Evolutionary conservation across 2,797 vertebrate genomes (phyloP), one percentile per base, ranked within the genome.

Genomic region (Euphonia xanthogaster): DNA sequence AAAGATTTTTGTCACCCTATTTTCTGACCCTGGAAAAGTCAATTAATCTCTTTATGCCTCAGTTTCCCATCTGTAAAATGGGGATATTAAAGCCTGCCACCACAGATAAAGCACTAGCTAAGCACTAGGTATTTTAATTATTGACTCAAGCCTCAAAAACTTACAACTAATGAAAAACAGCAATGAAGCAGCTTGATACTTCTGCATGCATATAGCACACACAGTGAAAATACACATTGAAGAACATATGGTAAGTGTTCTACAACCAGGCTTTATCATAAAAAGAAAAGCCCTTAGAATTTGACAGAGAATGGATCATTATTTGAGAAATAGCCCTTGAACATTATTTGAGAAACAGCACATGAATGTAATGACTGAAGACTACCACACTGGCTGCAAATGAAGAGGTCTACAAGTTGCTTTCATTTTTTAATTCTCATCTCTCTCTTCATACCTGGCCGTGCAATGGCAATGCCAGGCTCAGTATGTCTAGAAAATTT

Each of bases 31-130:
- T 74, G 39, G 68, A 67, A 28, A 88, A 92, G 6, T 30, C 48
- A 16, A 12, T 77, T 80, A 71, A 88, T 50, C n/a, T 31, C 39
- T 87, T 33, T 87, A 20, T 82, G 74, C 37, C 77, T 92, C 76
- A 85, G 61, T 77, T 87, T 87, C 74, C 88, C 61, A 80, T 85
- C 71, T 83, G 77, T 67, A 91, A 94, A 93, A 79, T 10, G 20
- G 35, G 71, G 25, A 77, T 77, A 85, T 79, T 79, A 82, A 93
- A 28, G 30, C 55, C 88, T 80, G 80, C 33, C 33, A 67, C 60
- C 27, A 84, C 0, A 2, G 37, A 89, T 40, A 86, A 90, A 63
- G 74, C 63, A 85, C 63, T 39, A 76, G 24, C 28, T 50, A 88
- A 77, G 54, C 27, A 50, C 44, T 53, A 74, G 33, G 19, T 50